Conservation (phyloP, 2,113 vertebrate species). For the Bubalus kerabau region DNA sequence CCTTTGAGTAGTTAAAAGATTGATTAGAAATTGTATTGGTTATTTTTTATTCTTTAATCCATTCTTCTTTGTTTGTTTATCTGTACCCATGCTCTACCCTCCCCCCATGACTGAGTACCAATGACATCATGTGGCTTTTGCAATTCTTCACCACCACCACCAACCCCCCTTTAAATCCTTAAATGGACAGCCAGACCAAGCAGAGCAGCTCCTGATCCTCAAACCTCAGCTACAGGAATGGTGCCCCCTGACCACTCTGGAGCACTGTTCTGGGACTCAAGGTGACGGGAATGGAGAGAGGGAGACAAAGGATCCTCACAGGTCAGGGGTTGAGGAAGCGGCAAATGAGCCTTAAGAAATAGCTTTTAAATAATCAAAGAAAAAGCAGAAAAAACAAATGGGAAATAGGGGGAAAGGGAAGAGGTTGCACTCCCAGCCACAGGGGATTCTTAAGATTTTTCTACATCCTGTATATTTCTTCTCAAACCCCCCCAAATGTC, state of each 20-base stretch:
- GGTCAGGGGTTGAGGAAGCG: neutral
- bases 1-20: too few relatives aligned
- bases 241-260: neutral
- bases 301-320: neutral
- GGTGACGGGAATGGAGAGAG: neutral
- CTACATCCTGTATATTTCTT: constrained; percentile 70
- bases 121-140: constrained; percentile 71
- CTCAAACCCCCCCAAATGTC: constrained; percentile 20
- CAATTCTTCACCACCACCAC: neutral
- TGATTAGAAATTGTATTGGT: neutral
- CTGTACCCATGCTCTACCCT: neutral
- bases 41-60: constrained; percentile 62
- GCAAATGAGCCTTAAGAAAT: neutral
- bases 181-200: neutral
- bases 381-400: neutral
- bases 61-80: neutral
- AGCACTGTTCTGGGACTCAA: constrained; percentile 14
- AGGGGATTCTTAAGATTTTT: constrained; percentile 61
- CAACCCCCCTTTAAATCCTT: neutral
- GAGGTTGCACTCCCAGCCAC: neutral
- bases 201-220: neutral
- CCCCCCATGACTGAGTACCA: constrained; percentile 68
- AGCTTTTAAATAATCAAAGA: neutral
- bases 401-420: neutral
- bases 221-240: neutral